Percentiles rank a stretch among this genome's conserved stretches.
phyloP scores from a whole-genome alignment of 1,140 invertebrate genomes.

The Luehdorfia chinensis region DNA sequence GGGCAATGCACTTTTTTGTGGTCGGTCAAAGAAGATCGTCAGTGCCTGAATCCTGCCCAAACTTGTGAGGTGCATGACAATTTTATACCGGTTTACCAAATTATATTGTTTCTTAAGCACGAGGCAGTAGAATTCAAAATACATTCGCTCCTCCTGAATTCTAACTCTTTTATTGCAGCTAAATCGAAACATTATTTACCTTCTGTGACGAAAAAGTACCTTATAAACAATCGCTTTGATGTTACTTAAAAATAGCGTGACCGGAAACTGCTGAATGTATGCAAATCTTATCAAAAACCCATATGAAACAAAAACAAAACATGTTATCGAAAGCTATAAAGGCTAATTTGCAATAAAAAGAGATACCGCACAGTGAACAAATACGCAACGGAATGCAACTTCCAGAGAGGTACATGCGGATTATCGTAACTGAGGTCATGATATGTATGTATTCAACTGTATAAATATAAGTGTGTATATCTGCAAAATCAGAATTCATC shows the following conservation, averaged over 20 bases:
- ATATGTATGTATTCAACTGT: no score
- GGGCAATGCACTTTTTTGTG: conserved; percentile 72
- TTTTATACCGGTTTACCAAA: conserved; percentile 23
- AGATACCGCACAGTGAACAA: conserved; percentile 23
- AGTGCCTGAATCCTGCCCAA: conserved; percentile 39
- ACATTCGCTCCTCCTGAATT: neutral
- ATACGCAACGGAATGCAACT: conserved; percentile 36
- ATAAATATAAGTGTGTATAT: no score
- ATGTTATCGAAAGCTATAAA: conserved; percentile 1
- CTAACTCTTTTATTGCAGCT: conserved; percentile 17
- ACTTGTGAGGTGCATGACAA: conserved; percentile 50
- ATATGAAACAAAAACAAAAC: neutral
- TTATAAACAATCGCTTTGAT: conserved; percentile 23
- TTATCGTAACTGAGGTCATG: conserved; percentile 37
- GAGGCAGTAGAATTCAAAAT: conserved; percentile 7
- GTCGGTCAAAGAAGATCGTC: conserved; percentile 58
- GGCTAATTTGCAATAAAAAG: conserved; percentile 16
- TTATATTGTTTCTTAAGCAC: conserved; percentile 26
- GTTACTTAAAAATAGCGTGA: conserved; percentile 4
- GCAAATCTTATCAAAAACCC: neutral
- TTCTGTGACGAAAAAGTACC: conserved; percentile 23
- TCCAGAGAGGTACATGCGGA: conserved; percentile 34
- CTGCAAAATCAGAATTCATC: no score
- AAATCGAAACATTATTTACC: conserved; percentile 13
- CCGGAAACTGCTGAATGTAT: neutral